These are phyloP conservation scores for Empidonax alnorum DNA, from an alignment of 2,113 vertebrate genomes.

Conservation along the genomic window DNA sequence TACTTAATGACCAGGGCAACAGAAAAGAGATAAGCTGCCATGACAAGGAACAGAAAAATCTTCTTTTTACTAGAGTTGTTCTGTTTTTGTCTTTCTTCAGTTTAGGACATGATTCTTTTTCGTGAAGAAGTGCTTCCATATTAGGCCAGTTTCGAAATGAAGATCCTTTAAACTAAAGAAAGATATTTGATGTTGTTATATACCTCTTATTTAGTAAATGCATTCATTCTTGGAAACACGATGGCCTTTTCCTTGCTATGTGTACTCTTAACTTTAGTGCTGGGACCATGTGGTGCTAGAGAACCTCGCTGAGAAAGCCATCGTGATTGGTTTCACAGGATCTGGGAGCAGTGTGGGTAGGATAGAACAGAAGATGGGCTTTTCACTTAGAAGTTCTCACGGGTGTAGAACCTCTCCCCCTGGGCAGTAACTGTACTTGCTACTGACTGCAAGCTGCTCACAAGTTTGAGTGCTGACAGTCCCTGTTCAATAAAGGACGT, in stretches of 20 bases:
- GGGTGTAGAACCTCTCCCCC: accelerated
- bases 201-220: not conserved
- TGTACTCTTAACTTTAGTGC: accelerated
- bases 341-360: not conserved
- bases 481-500: not conserved
- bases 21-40: conserved; percentile 36
- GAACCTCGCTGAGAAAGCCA: not conserved
- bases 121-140: not conserved
- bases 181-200: not conserved
- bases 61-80: not conserved
- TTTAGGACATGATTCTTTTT: not conserved
- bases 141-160: not conserved
- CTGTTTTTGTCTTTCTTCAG: not conserved
- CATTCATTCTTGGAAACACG: not conserved
- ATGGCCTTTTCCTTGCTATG: not conserved
- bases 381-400: too few relatives aligned
- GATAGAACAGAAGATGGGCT: not conserved
- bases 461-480: too few relatives aligned
- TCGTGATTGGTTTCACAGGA: not conserved
- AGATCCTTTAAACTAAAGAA: not conserved
- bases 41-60: conserved; percentile 33
- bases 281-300: not conserved
- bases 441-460: not conserved
- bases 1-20: conserved; percentile 14
- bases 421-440: not conserved